Base-by-base conservation (phyloP, 2,888 invertebrate genomes). In the Embidobia sp. region DNA sequence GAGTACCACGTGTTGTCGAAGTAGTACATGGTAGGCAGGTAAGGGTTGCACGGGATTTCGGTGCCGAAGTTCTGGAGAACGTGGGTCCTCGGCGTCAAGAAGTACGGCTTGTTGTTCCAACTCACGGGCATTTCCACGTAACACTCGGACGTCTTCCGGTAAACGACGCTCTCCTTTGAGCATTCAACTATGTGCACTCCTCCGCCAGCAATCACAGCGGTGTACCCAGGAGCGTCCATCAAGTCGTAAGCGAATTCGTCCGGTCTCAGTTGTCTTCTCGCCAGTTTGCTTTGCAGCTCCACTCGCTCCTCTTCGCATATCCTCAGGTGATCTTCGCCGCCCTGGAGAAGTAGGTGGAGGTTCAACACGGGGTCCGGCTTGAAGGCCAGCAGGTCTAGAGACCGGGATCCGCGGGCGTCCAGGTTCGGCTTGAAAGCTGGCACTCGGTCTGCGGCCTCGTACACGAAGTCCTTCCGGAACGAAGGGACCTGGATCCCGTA, bases 51-150 rank as follows among this genome's bases (percentile, higher is more conserved):
- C 0, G 49, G 33, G 11, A 49, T 19, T 11, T 10, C 7, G 0
- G 55, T 55, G 6, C 55, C 55, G 10, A 37, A 26, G 10, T n/a
- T 27, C 4, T 1, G 1, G 0, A 85, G 6, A 4, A 84, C 72
- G 4, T 75, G 76, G 0, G 81, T 81, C 3, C 79, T 49, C 0
- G 83, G 82, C 1, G 80, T 31, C 33, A 83, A 49, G 11, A 79
- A 85, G 5, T 61, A 76, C 0, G 79, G 8, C 7, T 44, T 6
- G 1, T 37, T n/a, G 1, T 44, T 35, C 42, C 35, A 80, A 66
- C 10, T 73, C 4, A 73, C 59, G 0, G 73, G 73, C 1, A 73
- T 11, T 40, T 73, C 73, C 10, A 18, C 8, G 31, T 81, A 83
- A 35, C 84, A 84, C 7, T 61, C 61, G 0, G 0, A 74, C 1